Base-by-base conservation (phyloP, 1,140 invertebrate species). In the Sycophaga agraensis region DNA sequence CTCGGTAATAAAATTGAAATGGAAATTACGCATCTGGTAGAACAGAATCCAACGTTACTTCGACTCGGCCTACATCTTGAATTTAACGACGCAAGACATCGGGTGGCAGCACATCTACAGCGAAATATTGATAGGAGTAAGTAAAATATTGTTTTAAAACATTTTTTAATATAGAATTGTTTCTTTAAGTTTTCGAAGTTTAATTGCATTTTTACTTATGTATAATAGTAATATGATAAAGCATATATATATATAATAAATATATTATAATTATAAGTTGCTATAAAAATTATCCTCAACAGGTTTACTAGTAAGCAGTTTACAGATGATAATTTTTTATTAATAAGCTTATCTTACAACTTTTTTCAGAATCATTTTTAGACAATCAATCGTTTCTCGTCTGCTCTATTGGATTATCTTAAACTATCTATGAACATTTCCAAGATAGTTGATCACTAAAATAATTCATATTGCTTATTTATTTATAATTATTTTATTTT, bases 1-100 rank as follows among this genome's bases (percentile, higher is more conserved):
- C 85, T 99, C 68, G 96, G 96, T 69, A 97, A 97, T 81, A 97
- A 97, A 84, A 94, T 94, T 67, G 96, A 99, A 86, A 98, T 97
- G 93, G 93, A 96, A 84, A 94, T 99, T 66, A 95, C 94, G 43
- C 88, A 92, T 72, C 82, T 97, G 66, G 88, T 99, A 60, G 93
- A 96, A 79, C 90, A 95, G 75, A 99, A 98, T 83, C 87, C 91
- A 17, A 94, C 91, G 28, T 81, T 99, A 62, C 84, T 98, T 68
- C 87, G 93, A 80, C 87, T 98, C 63, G 96, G 96, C 55, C 86
- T 99, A 68, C 91, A 94, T 83, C 90, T 98, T 71, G 95, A 98
- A 84, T 96, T 94, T 81, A 94, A 96, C 73, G 94, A 97, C 83
- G 94, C 96, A 48, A 87, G 95, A 75, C 92, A 96, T 79, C 86